Conservation (phyloP, 2,888 invertebrate genomes). For the Osedax fenrisi region DNA sequence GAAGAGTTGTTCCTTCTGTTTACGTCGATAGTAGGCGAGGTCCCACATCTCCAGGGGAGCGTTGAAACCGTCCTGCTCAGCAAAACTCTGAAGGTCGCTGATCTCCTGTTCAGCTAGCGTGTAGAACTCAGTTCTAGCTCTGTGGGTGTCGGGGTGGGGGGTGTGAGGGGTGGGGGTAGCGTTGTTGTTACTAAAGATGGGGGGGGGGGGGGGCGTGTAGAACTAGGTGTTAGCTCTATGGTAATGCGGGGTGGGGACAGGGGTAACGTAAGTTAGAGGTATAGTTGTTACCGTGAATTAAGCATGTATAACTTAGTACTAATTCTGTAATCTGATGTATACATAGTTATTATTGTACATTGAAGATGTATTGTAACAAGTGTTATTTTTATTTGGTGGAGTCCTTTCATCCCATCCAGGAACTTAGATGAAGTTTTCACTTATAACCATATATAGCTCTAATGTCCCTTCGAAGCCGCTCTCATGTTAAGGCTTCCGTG, state of each 20-base stretch:
- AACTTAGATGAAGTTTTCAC: too few species aligned
- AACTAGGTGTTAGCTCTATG: too few species aligned
- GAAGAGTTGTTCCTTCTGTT: conserved; percentile 57
- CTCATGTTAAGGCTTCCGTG: too few species aligned
- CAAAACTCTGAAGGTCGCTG: conserved; percentile 61
- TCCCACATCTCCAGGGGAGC: conserved; percentile 67
- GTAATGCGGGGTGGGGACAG: not conserved
- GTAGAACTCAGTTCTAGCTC: conserved; percentile 41
- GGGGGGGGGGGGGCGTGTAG: not conserved
- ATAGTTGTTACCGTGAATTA: not conserved
- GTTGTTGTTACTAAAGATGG: too few species aligned
- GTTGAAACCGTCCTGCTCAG: conserved; percentile 62
- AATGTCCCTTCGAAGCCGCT: too few species aligned
- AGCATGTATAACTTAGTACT: too few species aligned
- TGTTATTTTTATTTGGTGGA: too few species aligned
- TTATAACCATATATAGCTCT: too few species aligned
- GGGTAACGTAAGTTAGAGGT: not conserved
- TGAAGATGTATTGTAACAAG: too few species aligned
- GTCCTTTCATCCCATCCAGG: too few species aligned
- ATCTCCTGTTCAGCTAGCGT: conserved; percentile 68
- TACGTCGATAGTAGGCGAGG: conserved; percentile 72
- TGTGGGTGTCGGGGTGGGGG: conserved; percentile 24
- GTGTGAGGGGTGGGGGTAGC: not conserved
- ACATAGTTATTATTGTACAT: too few species aligned
- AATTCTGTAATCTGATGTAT: too few species aligned